Conservation (phyloP, 2,797 vertebrate genomes). For the Liasis olivaceus region DNA sequence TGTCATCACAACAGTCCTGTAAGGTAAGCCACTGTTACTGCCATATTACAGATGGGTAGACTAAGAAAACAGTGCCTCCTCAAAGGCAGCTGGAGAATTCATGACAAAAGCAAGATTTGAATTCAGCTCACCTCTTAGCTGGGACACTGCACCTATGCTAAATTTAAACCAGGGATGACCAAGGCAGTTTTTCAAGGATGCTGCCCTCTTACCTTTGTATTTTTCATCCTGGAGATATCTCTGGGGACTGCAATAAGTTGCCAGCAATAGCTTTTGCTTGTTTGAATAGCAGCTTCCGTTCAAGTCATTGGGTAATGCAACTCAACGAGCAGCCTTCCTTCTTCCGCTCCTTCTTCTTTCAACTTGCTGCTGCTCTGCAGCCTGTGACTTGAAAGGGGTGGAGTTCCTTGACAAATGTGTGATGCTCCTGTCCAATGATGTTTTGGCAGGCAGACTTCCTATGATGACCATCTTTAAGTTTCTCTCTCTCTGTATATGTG, state of each 20-base stretch:
- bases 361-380: neutral
- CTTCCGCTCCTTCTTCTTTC: neutral
- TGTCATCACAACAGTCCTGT: neutral
- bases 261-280: neutral
- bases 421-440: neutral
- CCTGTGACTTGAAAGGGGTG: conserved; percentile 17
- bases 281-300: neutral
- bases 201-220: neutral
- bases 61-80: neutral
- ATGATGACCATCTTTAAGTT: neutral
- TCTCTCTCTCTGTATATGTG: neutral
- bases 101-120: neutral
- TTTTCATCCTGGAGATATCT: neutral
- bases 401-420: conserved; percentile 27
- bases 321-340: neutral
- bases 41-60: neutral
- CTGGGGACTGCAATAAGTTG: neutral
- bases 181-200: neutral
- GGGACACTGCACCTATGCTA: neutral
- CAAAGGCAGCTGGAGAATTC: neutral
- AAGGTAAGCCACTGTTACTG: neutral
- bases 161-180: neutral
- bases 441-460: neutral
- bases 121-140: neutral
- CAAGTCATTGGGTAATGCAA: accelerated